Percentiles rank a stretch among this genome's conserved stretches.
Conservation (phyloP, 2,797 vertebrate species). For the Paratrypauchen microcephalus region DNA sequence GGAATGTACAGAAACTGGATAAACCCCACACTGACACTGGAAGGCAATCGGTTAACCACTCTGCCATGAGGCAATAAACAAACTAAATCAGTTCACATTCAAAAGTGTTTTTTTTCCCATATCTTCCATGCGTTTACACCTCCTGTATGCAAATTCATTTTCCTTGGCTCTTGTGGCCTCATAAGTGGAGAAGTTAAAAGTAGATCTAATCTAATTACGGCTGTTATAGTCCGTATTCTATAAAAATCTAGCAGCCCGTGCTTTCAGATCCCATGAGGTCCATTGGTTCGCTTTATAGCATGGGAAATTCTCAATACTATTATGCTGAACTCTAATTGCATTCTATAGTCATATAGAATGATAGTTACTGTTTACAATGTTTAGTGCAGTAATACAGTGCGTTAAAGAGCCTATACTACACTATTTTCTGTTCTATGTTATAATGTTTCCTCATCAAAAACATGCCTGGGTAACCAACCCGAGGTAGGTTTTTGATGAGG, state of each 20-base stretch:
- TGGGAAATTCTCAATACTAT: background rate
- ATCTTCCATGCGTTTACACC: background rate
- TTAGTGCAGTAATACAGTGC: background rate
- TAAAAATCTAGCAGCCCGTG: constrained; percentile 1
- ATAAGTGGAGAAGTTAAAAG: constrained; percentile 6
- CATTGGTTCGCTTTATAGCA: background rate
- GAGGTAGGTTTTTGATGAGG: too few species aligned
- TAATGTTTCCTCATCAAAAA: too few species aligned
- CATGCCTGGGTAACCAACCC: too few species aligned
- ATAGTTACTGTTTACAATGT: background rate
- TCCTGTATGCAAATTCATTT: constrained; percentile 6
- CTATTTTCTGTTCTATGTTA: too few species aligned
- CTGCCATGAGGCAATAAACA: background rate
- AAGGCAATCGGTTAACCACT: background rate
- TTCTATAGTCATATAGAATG: background rate
- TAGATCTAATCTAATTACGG: constrained; percentile 2
- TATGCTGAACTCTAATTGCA: background rate
- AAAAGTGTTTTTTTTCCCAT: background rate
- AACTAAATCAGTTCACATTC: background rate
- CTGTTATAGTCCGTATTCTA: background rate
- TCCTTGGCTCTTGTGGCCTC: constrained; percentile 1
- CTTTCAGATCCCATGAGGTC: constrained; percentile 3
- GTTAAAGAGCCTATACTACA: too few species aligned
- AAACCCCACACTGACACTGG: background rate
- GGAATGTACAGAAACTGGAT: background rate